Evolutionary conservation across 2,113 vertebrate species (phyloP).

Genomic region (Agelaius phoeniceus): DNA sequence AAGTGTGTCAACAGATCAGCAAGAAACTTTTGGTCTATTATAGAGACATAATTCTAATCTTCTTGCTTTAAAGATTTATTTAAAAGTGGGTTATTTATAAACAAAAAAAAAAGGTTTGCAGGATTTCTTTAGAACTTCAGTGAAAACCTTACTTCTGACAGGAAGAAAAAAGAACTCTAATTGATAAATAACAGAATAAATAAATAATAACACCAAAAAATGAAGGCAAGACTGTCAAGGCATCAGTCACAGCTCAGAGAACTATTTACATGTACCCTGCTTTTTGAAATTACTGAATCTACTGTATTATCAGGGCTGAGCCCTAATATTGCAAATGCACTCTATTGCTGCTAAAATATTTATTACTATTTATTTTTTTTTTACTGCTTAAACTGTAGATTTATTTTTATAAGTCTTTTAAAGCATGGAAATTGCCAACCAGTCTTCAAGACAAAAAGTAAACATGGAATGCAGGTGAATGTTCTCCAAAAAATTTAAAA

Average conservation of each 20-base stretch:
- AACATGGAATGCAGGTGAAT: not conserved
- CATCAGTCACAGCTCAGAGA: not conserved
- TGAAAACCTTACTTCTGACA: not conserved
- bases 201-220: not conserved
- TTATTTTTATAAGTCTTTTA: not conserved
- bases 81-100: not conserved
- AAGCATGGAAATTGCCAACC: not conserved
- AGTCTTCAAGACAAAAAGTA: not conserved
- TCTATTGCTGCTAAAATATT: not conserved
- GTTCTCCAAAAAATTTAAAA: not conserved
- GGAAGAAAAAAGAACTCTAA: not conserved
- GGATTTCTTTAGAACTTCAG: not conserved
- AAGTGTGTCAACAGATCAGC: not conserved
- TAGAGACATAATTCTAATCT: not conserved
- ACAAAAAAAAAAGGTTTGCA: not conserved
- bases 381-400: not conserved
- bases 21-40: not conserved
- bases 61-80: not conserved
- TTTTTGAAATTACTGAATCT: not conserved
- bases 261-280: not conserved
- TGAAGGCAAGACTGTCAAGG: not conserved
- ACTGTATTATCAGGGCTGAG: not conserved
- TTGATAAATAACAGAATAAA: conserved; percentile 18
- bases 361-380: not conserved
- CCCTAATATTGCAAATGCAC: not conserved